Conservation (phyloP, 2,113 vertebrate genomes). For the Peromyscus californicus region DNA sequence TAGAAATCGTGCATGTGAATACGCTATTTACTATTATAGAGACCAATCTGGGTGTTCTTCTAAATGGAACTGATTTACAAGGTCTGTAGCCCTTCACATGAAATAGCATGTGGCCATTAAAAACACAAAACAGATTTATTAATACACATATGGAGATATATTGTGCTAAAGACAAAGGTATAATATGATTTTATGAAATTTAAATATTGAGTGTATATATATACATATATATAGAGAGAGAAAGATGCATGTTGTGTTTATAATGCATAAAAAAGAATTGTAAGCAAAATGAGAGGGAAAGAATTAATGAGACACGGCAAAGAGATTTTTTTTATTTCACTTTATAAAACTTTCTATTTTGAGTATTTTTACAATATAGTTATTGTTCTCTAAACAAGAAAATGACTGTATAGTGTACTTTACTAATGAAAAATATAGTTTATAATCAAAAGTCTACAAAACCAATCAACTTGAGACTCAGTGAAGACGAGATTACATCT, state of each 20-base stretch:
- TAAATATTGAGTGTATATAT: neutral
- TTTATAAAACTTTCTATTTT: slow-evolving; percentile 3
- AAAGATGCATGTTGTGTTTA: neutral
- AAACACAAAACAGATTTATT: slow-evolving; percentile 18
- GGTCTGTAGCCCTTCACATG: neutral
- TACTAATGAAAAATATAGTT: slow-evolving; percentile 42
- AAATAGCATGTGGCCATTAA: neutral
- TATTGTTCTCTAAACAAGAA: slow-evolving; percentile 23
- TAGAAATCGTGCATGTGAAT: neutral
- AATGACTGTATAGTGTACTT: neutral
- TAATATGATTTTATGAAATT: neutral
- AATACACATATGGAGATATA: neutral
- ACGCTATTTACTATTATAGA: neutral
- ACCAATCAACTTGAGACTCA: neutral
- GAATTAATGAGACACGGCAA: neutral
- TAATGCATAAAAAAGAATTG: neutral
- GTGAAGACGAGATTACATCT: neutral
- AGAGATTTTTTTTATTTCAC: neutral
- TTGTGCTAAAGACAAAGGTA: neutral
- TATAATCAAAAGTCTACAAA: slow-evolving; percentile 53
- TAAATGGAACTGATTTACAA: slow-evolving; percentile 20
- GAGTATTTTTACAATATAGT: slow-evolving; percentile 27
- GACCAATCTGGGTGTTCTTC: neutral
- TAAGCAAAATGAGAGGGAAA: neutral
- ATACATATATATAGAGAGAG: neutral